These are phyloP conservation scores for Lamellibrachia columna DNA, from an alignment of 2,888 invertebrate species.

Conservation along the genomic window DNA sequence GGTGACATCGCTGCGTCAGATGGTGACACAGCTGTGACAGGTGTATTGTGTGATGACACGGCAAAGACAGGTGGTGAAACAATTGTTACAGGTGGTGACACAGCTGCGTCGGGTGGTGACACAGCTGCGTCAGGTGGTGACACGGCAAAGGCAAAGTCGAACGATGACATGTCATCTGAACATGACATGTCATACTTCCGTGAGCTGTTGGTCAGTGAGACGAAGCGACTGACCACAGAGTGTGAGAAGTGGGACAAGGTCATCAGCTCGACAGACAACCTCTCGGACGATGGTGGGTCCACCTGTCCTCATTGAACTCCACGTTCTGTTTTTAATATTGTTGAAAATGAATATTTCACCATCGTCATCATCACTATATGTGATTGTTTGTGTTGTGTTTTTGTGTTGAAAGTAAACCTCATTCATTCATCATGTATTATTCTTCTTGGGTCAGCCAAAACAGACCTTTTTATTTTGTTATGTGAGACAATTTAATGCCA, in stretches of 20 bases:
- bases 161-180: conserved; percentile 27
- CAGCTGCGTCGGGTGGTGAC: not conserved
- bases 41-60: too few species aligned
- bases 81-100: not conserved
- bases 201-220: conserved; percentile 46
- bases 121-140: not conserved
- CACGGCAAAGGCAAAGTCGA: not conserved
- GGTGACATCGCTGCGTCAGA: not conserved
- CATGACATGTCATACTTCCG: conserved; percentile 57
- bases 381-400: too few species aligned
- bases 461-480: too few species aligned
- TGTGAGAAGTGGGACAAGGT: conserved; percentile 50
- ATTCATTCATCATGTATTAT: too few species aligned
- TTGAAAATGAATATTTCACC: not conserved
- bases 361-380: too few species aligned
- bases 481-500: too few species aligned
- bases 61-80: too few species aligned
- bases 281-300: conserved; percentile 50
- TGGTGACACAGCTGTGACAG: not conserved
- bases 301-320: not conserved
- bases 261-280: conserved; percentile 34
- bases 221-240: conserved; percentile 45
- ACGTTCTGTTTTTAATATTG: too few species aligned
- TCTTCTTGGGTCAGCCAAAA: too few species aligned
- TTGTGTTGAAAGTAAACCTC: too few species aligned